Evolutionary conservation across 1,140 invertebrate species (phyloP).

Genomic region (Polypedilum vanderplanki): DNA sequence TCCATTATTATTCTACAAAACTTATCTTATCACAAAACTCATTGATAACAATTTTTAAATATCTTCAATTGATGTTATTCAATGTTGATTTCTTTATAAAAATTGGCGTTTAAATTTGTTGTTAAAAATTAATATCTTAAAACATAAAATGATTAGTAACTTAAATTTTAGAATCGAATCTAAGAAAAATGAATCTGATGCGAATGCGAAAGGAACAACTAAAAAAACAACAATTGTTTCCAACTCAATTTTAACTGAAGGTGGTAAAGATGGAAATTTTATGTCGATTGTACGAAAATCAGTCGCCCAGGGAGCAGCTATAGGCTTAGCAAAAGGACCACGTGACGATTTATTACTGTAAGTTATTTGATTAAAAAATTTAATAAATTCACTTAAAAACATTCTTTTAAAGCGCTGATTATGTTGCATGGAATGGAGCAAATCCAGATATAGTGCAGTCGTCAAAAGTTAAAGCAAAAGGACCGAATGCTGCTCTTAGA

Average conservation of each 20-base stretch:
- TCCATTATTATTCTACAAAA: too few relatives aligned
- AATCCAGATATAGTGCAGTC: constrained; percentile 48
- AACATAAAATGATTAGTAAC: background rate
- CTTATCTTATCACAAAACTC: too few relatives aligned
- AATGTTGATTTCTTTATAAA: background rate
- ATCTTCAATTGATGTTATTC: background rate
- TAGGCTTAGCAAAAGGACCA: constrained; percentile 54
- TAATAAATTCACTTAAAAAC: constrained; percentile 31
- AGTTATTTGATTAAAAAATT: constrained; percentile 40
- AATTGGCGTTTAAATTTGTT: background rate
- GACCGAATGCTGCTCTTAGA: constrained; percentile 48
- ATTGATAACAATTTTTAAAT: too few relatives aligned
- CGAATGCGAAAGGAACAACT: background rate
- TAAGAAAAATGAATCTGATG: background rate
- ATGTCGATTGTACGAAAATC: constrained; percentile 47
- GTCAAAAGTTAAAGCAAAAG: constrained; percentile 46
- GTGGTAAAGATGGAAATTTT: background rate
- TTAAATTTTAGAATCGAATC: background rate
- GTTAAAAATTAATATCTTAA: background rate
- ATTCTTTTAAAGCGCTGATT: constrained; percentile 52
- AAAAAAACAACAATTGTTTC: background rate
- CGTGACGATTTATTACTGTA: constrained; percentile 61
- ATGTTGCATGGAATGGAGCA: constrained; percentile 62
- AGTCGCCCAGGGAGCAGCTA: constrained; percentile 53
- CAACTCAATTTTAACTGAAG: background rate